Evolutionary conservation across 2,888 invertebrate species (phyloP).

Genomic region (Acanthoscelides obtectus): DNA sequence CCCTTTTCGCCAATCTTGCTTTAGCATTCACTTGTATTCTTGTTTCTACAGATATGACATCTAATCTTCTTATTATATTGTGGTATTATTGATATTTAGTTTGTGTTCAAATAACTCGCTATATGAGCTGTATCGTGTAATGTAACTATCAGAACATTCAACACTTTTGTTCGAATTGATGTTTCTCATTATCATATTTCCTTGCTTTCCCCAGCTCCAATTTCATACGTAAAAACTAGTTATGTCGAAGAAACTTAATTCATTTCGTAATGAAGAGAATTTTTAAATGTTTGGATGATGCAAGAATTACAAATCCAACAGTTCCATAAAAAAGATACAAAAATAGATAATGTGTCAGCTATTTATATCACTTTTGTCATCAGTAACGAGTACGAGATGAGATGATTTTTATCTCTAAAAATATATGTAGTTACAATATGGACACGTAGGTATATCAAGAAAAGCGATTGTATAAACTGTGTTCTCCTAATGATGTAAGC

Average conservation of each 20-base stretch:
- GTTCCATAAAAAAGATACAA: neutral
- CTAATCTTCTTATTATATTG: too few species aligned
- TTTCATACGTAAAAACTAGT: neutral
- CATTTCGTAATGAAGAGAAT: neutral
- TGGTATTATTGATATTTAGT: neutral
- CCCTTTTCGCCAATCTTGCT: too few species aligned
- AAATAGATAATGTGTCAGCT: neutral
- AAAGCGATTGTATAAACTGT: neutral
- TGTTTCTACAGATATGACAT: too few species aligned
- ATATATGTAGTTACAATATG: neutral
- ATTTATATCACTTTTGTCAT: neutral
- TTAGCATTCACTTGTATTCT: too few species aligned
- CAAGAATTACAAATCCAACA: neutral
- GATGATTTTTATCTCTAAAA: neutral
- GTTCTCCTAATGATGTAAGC: neutral
- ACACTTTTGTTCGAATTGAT: neutral
- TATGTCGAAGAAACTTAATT: neutral
- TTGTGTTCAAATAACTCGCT: too few species aligned
- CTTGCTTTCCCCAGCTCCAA: neutral
- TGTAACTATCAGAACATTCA: too few species aligned
- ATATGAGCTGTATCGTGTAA: too few species aligned
- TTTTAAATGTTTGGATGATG: too few species aligned
- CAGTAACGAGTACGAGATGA: neutral
- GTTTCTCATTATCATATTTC: neutral
- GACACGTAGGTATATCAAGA: neutral